Conservation (phyloP, 2,888 invertebrate genomes). For the Stictocephala bisonia region DNA sequence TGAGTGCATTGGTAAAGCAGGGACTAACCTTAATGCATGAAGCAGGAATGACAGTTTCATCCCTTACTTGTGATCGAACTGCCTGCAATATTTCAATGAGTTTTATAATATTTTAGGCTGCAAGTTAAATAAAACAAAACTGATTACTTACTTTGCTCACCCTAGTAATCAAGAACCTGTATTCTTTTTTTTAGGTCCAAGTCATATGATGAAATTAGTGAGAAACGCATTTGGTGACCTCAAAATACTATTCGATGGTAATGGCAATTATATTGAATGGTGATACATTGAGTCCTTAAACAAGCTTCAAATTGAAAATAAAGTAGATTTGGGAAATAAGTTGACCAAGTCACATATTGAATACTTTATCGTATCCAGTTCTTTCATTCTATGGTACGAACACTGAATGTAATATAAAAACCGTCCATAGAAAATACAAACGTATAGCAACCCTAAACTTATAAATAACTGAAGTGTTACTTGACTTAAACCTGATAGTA, state of each 20-base stretch:
- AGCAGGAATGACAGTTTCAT: slow-evolving; percentile 7
- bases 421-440: no score
- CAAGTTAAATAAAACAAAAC: not conserved
- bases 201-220: slow-evolving; percentile 53
- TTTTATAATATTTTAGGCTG: slow-evolving; percentile 30
- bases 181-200: slow-evolving; percentile 52
- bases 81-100: not conserved
- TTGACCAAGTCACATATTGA: slow-evolving; percentile 49
- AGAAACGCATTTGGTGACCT: slow-evolving; percentile 49
- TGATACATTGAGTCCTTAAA: slow-evolving; percentile 48
- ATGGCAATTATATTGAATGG: slow-evolving; percentile 44
- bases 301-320: slow-evolving; percentile 46
- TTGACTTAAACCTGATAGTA: no score
- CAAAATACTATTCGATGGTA: slow-evolving; percentile 26
- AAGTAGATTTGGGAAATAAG: slow-evolving; percentile 49
- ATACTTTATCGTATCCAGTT: no score
- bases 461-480: no score
- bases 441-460: no score
- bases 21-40: slow-evolving; percentile 14
- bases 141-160: slow-evolving; percentile 43
- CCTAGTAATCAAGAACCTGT: slow-evolving; percentile 48
- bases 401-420: no score
- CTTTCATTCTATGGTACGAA: no score
- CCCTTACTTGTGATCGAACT: slow-evolving; percentile 6
- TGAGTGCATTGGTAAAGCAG: slow-evolving; percentile 8